A percentile compares a stretch with the other conserved stretches of the same genome.
Evolutionary conservation across 2,797 vertebrate species (phyloP).

Genomic region (Momotus momota): DNA sequence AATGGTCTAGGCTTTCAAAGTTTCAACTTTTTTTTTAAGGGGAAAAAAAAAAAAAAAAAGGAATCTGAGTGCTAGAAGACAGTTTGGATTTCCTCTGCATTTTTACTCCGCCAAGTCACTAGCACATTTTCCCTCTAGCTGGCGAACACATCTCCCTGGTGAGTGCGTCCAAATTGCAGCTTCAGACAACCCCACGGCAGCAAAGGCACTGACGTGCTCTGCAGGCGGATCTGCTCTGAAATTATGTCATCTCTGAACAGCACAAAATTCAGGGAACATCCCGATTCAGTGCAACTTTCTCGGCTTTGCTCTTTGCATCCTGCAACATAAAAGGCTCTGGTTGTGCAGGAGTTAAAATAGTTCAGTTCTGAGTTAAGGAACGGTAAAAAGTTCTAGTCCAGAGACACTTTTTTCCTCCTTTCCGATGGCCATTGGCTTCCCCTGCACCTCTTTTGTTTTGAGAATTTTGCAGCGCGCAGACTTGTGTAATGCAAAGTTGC

Average conservation of each 20-base stretch:
- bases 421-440: background rate
- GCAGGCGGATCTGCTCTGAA: background rate
- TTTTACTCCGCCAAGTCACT: slow-evolving; percentile 53
- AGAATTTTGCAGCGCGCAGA: slow-evolving; percentile 49
- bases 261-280: background rate
- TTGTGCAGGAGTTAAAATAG: slow-evolving; percentile 54
- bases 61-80: slow-evolving; percentile 28
- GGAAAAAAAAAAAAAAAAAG: background rate
- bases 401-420: slow-evolving; percentile 11
- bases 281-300: background rate
- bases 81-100: slow-evolving; percentile 24
- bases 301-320: background rate
- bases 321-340: background rate
- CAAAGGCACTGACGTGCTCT: background rate
- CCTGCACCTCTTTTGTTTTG: slow-evolving; percentile 66
- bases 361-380: slow-evolving; percentile 69
- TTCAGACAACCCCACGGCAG: background rate
- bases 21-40: background rate
- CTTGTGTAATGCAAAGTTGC: slow-evolving; percentile 69
- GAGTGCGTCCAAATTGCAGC: slow-evolving; percentile 1
- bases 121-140: slow-evolving; percentile 29
- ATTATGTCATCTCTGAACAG: background rate
- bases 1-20: slow-evolving; percentile 48
- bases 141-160: background rate
- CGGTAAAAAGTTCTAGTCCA: background rate